These are phyloP conservation scores for Lates japonicus DNA, from an alignment of 2,797 vertebrate species.

Conservation along the genomic window DNA sequence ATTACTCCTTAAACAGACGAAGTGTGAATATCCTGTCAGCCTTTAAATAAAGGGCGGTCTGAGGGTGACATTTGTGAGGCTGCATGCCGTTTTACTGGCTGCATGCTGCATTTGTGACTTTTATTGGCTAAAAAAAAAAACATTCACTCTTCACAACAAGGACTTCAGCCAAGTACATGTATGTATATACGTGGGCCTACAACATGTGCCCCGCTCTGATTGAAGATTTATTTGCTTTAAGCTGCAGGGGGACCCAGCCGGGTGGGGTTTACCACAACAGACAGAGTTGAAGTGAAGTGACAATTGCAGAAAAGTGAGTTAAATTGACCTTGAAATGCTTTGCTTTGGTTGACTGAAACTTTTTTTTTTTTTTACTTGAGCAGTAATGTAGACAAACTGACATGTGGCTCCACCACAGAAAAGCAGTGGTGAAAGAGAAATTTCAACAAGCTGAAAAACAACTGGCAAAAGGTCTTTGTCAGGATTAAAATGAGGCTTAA, in stretches of 20 bases:
- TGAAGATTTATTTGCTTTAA: background rate
- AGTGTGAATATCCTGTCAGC: background rate
- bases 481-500: background rate
- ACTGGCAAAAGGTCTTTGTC: background rate
- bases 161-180: slow-evolving; percentile 7
- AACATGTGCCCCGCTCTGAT: background rate
- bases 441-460: background rate
- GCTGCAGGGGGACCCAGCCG: background rate
- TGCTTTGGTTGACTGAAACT: slow-evolving; percentile 22
- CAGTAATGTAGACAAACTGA: slow-evolving; percentile 3
- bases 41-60: background rate
- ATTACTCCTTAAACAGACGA: background rate
- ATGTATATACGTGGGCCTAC: background rate
- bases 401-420: slow-evolving; percentile 12
- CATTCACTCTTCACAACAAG: background rate
- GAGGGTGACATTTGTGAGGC: slow-evolving; percentile 61
- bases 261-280: slow-evolving; percentile 6
- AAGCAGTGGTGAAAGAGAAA: background rate
- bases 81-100: slow-evolving; percentile 54
- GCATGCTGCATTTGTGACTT: slow-evolving; percentile 24
- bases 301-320: slow-evolving; percentile 29
- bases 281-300: slow-evolving; percentile 23
- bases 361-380: background rate
- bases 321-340: slow-evolving; percentile 26
- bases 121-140: slow-evolving; percentile 15